Evolutionary conservation across 2,797 vertebrate genomes (phyloP).

Genomic region (Sebastes ruberrimus): DNA sequence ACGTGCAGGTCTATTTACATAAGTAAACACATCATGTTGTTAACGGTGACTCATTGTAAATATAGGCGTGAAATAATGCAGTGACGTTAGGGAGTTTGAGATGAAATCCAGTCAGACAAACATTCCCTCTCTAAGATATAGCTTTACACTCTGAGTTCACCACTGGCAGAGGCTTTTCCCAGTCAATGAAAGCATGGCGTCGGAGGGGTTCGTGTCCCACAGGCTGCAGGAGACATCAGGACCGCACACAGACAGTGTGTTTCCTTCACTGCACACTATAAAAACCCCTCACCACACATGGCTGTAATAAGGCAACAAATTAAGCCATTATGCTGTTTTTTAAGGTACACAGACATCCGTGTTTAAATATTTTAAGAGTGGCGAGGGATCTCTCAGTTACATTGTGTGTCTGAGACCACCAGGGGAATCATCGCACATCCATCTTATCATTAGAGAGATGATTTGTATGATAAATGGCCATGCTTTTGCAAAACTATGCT

Average conservation of each 20-base stretch:
- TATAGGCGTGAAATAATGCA: conserved; percentile 34
- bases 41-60: conserved; percentile 37
- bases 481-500: neutral
- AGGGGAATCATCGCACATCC: conserved; percentile 71
- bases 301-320: conserved; percentile 86
- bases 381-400: conserved; percentile 75
- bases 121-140: conserved; percentile 18
- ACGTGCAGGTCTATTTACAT: conserved; percentile 27
- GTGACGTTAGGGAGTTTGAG: conserved; percentile 29
- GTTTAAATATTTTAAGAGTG: conserved; percentile 84
- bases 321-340: conserved; percentile 81
- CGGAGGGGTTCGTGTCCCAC: conserved; percentile 69
- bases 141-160: conserved; percentile 39
- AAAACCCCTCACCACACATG: conserved; percentile 79
- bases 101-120: conserved; percentile 53
- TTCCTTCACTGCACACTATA: conserved; percentile 78
- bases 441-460: conserved; percentile 44
- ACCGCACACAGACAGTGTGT: conserved; percentile 83
- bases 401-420: conserved; percentile 79
- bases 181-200: conserved; percentile 71
- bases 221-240: conserved; percentile 78
- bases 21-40: conserved; percentile 55
- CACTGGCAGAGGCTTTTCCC: conserved; percentile 61
- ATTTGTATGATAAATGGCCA: conserved; percentile 23
- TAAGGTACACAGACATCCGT: conserved; percentile 86